A percentile compares a stretch with the other conserved stretches of the same genome.
Conservation (phyloP, 2,888 invertebrate genomes). For the Ectemnius cavifrons region DNA sequence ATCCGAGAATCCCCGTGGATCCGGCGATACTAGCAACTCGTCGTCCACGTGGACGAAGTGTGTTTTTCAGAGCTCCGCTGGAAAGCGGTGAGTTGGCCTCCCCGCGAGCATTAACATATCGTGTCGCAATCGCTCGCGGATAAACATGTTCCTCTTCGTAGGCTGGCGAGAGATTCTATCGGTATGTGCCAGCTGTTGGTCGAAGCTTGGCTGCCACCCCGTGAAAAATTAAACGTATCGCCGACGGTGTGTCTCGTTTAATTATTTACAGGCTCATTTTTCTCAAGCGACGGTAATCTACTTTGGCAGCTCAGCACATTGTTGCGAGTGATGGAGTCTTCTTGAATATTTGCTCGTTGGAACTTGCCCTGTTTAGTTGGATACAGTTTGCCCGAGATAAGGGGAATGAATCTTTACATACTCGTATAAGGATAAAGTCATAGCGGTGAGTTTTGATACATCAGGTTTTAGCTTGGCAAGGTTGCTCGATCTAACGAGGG, state of each 20-base stretch:
- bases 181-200: conserved; percentile 25
- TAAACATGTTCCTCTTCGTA: conserved; percentile 59
- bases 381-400: not conserved
- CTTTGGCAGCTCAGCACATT: not conserved
- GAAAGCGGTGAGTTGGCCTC: conserved; percentile 28
- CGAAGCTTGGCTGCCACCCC: conserved; percentile 51
- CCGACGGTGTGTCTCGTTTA: not conserved
- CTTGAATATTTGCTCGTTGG: not conserved
- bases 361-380: not conserved
- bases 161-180: conserved; percentile 57
- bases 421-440: too few relatives aligned
- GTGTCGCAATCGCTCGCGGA: conserved; percentile 62
- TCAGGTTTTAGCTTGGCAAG: too few relatives aligned
- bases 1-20: conserved; percentile 3
- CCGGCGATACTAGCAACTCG: conserved; percentile 17
- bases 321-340: not conserved
- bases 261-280: conserved; percentile 4
- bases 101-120: conserved; percentile 59
- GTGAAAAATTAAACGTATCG: conserved; percentile 47
- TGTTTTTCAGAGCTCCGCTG: conserved; percentile 50
- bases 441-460: too few relatives aligned
- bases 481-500: conserved; percentile 1
- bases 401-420: not conserved
- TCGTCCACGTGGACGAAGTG: conserved; percentile 36
- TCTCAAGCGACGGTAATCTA: not conserved